Base-by-base conservation (phyloP, 2,888 invertebrate genomes). In the Tillus elongatus region DNA sequence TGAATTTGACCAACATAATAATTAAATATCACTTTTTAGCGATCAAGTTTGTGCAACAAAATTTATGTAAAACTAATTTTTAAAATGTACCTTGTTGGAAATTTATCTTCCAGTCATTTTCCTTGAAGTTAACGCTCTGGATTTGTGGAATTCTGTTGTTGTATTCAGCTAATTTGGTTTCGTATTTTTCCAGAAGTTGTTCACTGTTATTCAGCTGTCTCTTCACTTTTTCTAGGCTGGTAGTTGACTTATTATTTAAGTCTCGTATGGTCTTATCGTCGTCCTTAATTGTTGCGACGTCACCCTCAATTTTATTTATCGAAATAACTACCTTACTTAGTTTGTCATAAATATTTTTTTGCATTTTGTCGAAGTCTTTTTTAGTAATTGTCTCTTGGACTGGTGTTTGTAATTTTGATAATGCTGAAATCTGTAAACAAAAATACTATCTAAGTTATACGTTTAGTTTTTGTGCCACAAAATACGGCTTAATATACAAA, bases 131-230 rank as follows among this genome's bases (percentile, higher is more conserved):
- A 15, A 44, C 26, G 2, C 48, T 44, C 12, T 49, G 36, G 13
- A 49, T 36, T 30, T 51, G 49, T 3, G 55, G 42, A 32, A 60
- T 54, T 39, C 57, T 52, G 33, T 62, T 62, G 35, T 62, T 63
- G 34, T 58, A 61, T 41, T 76, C 74, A 29, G 66, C 69, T 29
- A 77, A 55, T 47, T 74, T 74, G 35, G 67, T 59, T 48, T 75
- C 74, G 48, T 73, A 76, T 47, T 71, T 74, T 43, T 66, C 71
- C 19, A 77, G 58, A 2, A 76, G 57, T 41, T 71, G 68, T 56
- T 75, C 74, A 1, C 73, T 72, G 6, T 71, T 54, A 33, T 61
- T 60, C 28, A 74, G 53, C 42, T 70, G 66, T 8, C 53, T 58
- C 41, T 66, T 63, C 14, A 73, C 56, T 12, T 64, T 60, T 16